Conservation (phyloP, 2,888 invertebrate genomes). For the Muscina levida region DNA sequence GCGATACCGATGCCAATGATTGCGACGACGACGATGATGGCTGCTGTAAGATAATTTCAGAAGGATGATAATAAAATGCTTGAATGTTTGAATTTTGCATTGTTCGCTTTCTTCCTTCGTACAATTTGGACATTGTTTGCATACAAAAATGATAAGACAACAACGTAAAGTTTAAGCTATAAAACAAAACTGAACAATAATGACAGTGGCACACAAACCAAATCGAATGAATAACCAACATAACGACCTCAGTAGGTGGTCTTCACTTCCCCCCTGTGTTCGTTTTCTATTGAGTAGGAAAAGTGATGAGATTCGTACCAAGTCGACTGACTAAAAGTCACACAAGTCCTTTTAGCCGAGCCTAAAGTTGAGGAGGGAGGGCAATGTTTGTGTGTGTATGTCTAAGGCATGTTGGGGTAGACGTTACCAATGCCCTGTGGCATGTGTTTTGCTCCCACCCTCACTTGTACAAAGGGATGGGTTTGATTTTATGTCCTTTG, state of each 20-base stretch:
- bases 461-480: neutral
- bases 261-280: no score
- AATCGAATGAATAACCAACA: neutral
- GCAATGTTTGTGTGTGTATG: conserved; percentile 2
- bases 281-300: no score
- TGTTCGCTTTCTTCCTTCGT: conserved; percentile 67
- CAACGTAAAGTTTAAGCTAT: conserved; percentile 12
- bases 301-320: neutral
- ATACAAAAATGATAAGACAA: conserved; percentile 74
- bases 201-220: conserved; percentile 19
- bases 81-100: conserved; percentile 51
- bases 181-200: conserved; percentile 49
- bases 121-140: conserved; percentile 77
- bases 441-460: neutral
- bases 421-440: no score
- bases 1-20: neutral
- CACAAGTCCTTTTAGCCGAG: neutral
- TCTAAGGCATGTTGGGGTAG: no score
- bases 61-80: neutral
- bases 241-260: no score
- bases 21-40: neutral
- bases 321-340: conserved; percentile 1
- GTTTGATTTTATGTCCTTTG: conserved; percentile 54
- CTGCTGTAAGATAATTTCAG: no score
- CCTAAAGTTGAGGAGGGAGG: neutral